Base-by-base conservation (phyloP, 1,140 invertebrate genomes). In the Ostrea denselamellosa region DNA sequence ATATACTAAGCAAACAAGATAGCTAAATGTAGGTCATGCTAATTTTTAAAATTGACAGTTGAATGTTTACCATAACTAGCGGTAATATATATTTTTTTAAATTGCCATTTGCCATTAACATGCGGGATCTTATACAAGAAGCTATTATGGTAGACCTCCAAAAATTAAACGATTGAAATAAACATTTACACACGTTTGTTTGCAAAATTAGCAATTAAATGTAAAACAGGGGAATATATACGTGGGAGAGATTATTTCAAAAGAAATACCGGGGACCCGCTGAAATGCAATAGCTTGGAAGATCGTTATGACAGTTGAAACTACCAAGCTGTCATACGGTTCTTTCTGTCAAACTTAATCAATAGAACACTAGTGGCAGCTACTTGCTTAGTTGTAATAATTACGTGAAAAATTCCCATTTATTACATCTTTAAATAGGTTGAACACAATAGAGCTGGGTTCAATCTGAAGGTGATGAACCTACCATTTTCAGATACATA, bases 121-220 rank as follows among this genome's bases (percentile, higher is more conserved):
- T 8, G 28, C 25, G 12, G 25, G 28, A 77, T 10, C 25, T 28
- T 14, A 34, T 77, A 77, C 9, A 25, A 25, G 25, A 77, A 77
- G 8, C 68, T 14, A 77, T 77, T 77, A 77, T 34, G 7, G 8
- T 12, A 77, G 68, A 28, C 9, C 68, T 28, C 28, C 12, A 77
- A 71, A 77, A 14, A 77, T 77, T 77, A 28, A 77, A 77, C 28
- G 68, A 77, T 34, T 77, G 25, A 77, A 77, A 77, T 28, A 34
- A 25, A 77, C 28, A 34, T 77, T 77, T 77, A 77, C 25, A 34
- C 68, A 34, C 68, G 25, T 77, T 77, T 25, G 68, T 77, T 77
- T 77, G 68, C 25, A 77, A 28, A 77, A 77, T 77, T 44, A 77
- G 68, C 25, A 25, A 77, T 77, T n/a, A 77, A 77, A 77, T 77